Base-by-base conservation (phyloP, 2,113 vertebrate genomes). In the Symphodus melops region DNA sequence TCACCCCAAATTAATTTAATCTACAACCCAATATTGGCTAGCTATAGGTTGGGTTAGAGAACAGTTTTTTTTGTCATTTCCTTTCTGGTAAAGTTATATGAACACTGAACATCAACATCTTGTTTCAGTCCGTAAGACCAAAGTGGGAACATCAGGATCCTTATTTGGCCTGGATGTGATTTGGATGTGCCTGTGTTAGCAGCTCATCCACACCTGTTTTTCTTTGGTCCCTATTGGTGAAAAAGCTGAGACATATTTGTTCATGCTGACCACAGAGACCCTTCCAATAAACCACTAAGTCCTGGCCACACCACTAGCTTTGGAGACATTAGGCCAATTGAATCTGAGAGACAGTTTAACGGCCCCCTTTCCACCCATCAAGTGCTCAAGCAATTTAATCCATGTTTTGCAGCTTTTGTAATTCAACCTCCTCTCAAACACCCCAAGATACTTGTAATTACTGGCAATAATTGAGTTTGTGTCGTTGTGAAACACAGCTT, bases 341-440 rank as follows among this genome's bases (percentile, higher is more conserved):
- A 96, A 95, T 96, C 81, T 93, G 91, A 96, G 95, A 94, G 85
- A 93, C 67, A 85, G 89, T 90, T 93, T 95, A 96, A 96, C 92
- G 87, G 94, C 94, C 94, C 94, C 91, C 94, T 95, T 93, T 94
- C 92, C 91, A 89, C 95, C 94, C 92, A 91, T 92, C 93, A 85
- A 93, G 90, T 79, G 91, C 92, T 91, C 90, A 88, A 89, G 89
- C 92, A 91, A 83, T 89, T 92, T 94, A 95, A 96, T 95, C 94
- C 92, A 82, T 92, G 91, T 94, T 93, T 93, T 92, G 82, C 88
- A 90, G 86, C 91, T 82, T 92, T 91, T 90, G 88, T 90, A 88
- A 92, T 92, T 90, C 87, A 79, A 88, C 83, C 82, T 92, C 88
- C 86, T 85, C 86, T 93, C 88, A 92, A 91, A 90, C 91, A 92